phyloP scores from a whole-genome alignment of 1,140 invertebrate genomes.

The Idris sp. region DNA sequence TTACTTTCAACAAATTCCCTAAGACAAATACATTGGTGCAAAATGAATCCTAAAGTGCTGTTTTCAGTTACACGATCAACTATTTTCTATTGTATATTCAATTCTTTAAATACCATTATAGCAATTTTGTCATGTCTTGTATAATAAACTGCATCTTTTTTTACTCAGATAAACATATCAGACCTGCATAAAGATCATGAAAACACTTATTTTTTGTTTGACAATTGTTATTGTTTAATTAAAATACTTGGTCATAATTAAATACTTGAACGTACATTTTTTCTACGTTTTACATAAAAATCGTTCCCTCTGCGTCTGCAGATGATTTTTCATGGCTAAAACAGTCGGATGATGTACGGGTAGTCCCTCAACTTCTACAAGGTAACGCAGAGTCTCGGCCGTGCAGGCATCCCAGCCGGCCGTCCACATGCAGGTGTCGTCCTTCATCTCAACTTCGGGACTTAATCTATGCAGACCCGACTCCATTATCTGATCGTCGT shows the following conservation, averaged over 20 bases:
- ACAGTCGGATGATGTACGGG: slow-evolving; percentile 72
- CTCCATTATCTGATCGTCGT: background rate
- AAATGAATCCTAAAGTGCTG: slow-evolving; percentile 36
- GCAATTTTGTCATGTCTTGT: too few relatives aligned
- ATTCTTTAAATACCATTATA: background rate
- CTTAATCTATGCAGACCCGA: slow-evolving; percentile 30
- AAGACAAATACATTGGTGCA: slow-evolving; percentile 33
- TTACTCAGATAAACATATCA: too few relatives aligned
- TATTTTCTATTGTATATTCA: slow-evolving; percentile 29
- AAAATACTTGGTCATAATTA: too few relatives aligned
- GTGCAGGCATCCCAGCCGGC: slow-evolving; percentile 74
- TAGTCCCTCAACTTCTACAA: slow-evolving; percentile 74
- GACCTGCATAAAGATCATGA: too few relatives aligned
- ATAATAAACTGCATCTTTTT: too few relatives aligned
- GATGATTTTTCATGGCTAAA: slow-evolving; percentile 71
- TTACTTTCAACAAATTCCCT: background rate
- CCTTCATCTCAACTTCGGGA: slow-evolving; percentile 26
- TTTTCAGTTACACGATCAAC: slow-evolving; percentile 16
- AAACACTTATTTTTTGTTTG: too few relatives aligned
- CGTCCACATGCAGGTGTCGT: slow-evolving; percentile 61
- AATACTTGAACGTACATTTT: background rate
- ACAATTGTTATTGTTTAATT: too few relatives aligned
- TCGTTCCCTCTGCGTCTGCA: slow-evolving; percentile 70
- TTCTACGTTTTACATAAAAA: slow-evolving; percentile 53
- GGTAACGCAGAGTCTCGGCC: slow-evolving; percentile 70